Evolutionary conservation across 2,888 invertebrate genomes (phyloP).

Genomic region (Chymomyza procnemis): DNA sequence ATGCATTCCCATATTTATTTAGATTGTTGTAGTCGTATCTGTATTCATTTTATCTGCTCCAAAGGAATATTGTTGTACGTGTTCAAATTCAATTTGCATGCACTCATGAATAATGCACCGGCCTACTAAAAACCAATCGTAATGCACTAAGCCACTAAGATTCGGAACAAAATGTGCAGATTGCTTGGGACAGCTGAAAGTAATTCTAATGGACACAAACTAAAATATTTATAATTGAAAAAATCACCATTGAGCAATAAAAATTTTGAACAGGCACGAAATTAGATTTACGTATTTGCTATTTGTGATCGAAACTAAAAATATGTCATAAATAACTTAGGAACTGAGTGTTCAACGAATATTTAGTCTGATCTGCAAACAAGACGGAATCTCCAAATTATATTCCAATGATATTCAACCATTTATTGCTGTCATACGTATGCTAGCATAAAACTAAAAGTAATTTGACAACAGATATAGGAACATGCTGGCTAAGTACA

Average conservation of each 20-base stretch:
- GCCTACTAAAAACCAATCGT: conserved; percentile 50
- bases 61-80: conserved; percentile 22
- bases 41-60: conserved; percentile 1
- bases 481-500: too few relatives aligned
- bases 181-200: conserved; percentile 5
- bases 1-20: background rate
- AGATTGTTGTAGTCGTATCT: background rate
- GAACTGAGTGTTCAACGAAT: too few relatives aligned
- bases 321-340: too few relatives aligned
- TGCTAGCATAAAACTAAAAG: too few relatives aligned
- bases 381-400: too few relatives aligned
- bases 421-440: too few relatives aligned
- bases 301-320: too few relatives aligned
- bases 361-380: too few relatives aligned
- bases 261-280: background rate
- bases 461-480: too few relatives aligned
- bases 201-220: conserved; percentile 57
- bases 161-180: background rate
- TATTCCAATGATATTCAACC: too few relatives aligned
- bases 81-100: conserved; percentile 76
- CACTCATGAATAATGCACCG: conserved; percentile 73
- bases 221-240: conserved; percentile 50
- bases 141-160: conserved; percentile 20
- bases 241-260: background rate
- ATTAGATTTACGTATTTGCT: background rate